Conservation (phyloP, 1,140 invertebrate genomes). For the Aphis gossypii region DNA sequence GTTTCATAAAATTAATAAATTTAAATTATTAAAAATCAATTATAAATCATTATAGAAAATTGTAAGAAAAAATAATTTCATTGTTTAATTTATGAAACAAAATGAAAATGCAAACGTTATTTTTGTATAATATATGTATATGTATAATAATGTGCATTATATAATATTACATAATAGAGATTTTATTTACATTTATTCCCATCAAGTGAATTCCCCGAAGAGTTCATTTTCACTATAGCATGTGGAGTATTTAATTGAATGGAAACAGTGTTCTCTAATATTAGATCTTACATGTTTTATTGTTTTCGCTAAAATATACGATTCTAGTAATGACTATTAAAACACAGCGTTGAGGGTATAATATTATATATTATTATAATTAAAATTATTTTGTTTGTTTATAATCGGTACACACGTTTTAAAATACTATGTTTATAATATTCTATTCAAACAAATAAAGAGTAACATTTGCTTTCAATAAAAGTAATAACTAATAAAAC, state of each 20-base stretch:
- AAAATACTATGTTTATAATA: background rate
- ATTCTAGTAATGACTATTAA: background rate
- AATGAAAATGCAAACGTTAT: background rate
- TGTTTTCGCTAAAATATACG: too few species aligned
- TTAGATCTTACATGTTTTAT: background rate
- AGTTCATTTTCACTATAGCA: background rate
- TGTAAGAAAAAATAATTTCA: background rate
- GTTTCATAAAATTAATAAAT: background rate
- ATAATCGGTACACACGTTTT: background rate
- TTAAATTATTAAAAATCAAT: background rate
- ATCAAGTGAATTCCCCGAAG: background rate
- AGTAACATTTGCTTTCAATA: background rate
- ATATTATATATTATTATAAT: background rate
- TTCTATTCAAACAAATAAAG: background rate
- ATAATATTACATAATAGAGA: background rate
- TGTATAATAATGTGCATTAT: too few species aligned
- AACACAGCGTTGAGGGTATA: background rate
- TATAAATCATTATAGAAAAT: background rate
- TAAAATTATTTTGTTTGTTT: background rate
- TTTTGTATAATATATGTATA: background rate
- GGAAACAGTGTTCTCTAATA: background rate
- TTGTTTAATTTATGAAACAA: background rate
- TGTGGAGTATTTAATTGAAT: too few species aligned
- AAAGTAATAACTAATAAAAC: background rate
- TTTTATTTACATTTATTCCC: background rate